A percentile compares a stretch with the other conserved stretches of the same genome.
Evolutionary conservation across 2,113 vertebrate genomes (phyloP).

Genomic region (Pterophyllum scalare): DNA sequence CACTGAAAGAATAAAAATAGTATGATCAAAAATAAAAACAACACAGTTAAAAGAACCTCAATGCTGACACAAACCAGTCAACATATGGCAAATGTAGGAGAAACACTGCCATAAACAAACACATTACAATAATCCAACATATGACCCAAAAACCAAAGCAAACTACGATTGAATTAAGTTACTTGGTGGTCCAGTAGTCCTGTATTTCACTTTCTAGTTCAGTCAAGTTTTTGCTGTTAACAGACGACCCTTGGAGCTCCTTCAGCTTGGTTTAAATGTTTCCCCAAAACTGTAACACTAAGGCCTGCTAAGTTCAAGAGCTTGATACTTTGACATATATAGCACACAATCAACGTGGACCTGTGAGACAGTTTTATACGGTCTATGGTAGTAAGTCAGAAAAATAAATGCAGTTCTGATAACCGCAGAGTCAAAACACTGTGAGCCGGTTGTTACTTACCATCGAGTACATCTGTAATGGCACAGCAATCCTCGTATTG

Average conservation of each 20-base stretch:
- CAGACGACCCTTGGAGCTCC: too few relatives aligned
- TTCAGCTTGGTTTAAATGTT: too few relatives aligned
- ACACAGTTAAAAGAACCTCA: not conserved
- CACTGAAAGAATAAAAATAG: not conserved
- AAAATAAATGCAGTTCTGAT: not conserved
- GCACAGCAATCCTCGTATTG: constrained; percentile 80
- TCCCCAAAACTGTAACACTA: too few relatives aligned
- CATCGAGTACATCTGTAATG: constrained; percentile 82
- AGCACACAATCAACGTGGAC: too few relatives aligned
- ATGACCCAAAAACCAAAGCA: too few relatives aligned
- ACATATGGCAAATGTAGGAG: not conserved
- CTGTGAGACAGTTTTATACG: not conserved
- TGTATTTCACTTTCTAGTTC: too few relatives aligned
- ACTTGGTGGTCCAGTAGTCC: too few relatives aligned
- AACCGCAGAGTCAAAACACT: not conserved
- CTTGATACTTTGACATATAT: too few relatives aligned
- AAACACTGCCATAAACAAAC: not conserved
- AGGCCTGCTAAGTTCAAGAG: too few relatives aligned
- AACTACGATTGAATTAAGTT: too few relatives aligned
- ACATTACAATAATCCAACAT: not conserved
- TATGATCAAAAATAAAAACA: not conserved
- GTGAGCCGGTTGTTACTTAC: constrained; percentile 65
- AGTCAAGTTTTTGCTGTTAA: too few relatives aligned
- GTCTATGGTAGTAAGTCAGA: not conserved
- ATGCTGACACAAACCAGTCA: not conserved